Evolutionary conservation across 2,888 invertebrate species (phyloP).

Genomic region (Caenorhabditis becei): DNA sequence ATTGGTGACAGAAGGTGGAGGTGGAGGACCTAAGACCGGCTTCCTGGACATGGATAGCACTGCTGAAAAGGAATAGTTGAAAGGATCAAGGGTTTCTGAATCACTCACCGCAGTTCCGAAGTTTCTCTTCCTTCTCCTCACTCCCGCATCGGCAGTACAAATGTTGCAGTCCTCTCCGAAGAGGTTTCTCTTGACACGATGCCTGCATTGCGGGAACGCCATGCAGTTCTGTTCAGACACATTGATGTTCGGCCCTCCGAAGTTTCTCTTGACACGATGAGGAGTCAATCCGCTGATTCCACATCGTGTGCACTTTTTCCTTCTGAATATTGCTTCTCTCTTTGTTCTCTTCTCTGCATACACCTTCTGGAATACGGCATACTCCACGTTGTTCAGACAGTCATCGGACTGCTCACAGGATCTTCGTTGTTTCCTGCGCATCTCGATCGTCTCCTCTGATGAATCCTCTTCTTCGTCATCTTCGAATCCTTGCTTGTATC

Average conservation of each 20-base stretch:
- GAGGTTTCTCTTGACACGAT: conserved; percentile 73
- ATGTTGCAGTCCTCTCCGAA: conserved; percentile 76
- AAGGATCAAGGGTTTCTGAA: not conserved
- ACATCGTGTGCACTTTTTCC: conserved; percentile 67
- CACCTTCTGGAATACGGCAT: conserved; percentile 74
- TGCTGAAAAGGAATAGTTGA: conserved; percentile 63
- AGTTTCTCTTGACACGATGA: conserved; percentile 72
- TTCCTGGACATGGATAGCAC: conserved; percentile 75
- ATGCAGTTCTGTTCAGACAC: conserved; percentile 76
- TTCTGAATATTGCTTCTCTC: conserved; percentile 68
- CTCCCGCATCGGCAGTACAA: conserved; percentile 70
- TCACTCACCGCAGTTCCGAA: conserved; percentile 66
- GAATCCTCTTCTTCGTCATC: conserved; percentile 58
- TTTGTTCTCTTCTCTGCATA: conserved; percentile 74
- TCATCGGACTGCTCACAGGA: conserved; percentile 74
- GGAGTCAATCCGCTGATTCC: conserved; percentile 57
- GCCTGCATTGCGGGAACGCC: conserved; percentile 77
- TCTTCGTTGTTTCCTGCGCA: conserved; percentile 51
- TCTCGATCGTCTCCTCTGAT: conserved; percentile 58
- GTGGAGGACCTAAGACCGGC: conserved; percentile 6
- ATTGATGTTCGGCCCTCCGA: conserved; percentile 76
- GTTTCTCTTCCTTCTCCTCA: conserved; percentile 69
- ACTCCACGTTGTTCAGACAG: conserved; percentile 75
- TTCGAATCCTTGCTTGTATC: conserved; percentile 71
- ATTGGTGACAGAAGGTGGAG: not conserved